These are phyloP conservation scores for Cichlasoma orientale DNA, from an alignment of 2,797 vertebrate genomes.

Conservation along the genomic window DNA sequence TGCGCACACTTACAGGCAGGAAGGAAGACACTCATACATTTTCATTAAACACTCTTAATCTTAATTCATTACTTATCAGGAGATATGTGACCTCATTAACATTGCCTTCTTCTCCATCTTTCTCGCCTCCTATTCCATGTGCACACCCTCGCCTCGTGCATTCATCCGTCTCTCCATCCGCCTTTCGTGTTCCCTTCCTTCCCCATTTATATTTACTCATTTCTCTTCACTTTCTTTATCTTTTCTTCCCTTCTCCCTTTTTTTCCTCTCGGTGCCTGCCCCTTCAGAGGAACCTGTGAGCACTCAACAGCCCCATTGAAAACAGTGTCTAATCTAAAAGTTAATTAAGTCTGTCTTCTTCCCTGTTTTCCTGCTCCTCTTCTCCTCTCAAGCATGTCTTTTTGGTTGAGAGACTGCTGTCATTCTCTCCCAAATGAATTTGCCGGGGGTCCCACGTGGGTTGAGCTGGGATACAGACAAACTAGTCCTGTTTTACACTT, in stretches of 20 bases:
- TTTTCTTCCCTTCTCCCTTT: constrained; percentile 28
- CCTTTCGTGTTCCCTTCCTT: constrained; percentile 23
- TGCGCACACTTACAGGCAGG: constrained; percentile 22
- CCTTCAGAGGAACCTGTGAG: constrained; percentile 61
- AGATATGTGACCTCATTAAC: constrained; percentile 80
- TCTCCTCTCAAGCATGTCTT: constrained; percentile 67
- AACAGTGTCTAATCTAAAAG: constrained; percentile 72
- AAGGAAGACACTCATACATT: constrained; percentile 64
- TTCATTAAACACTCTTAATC: constrained; percentile 77
- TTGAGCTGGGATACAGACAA: constrained; percentile 49
- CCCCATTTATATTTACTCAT: constrained; percentile 50
- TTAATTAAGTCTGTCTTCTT: constrained; percentile 75
- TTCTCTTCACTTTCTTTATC: constrained; percentile 51
- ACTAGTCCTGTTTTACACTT: constrained; percentile 53
- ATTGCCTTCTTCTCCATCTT: constrained; percentile 52
- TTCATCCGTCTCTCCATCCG: constrained; percentile 15
- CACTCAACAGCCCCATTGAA: constrained; percentile 55
- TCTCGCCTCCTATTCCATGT: constrained; percentile 31
- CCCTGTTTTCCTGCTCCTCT: constrained; percentile 52
- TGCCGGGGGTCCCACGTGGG: constrained; percentile 52
- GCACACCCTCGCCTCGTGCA: constrained; percentile 18
- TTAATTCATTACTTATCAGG: constrained; percentile 77
- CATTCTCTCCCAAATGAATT: constrained; percentile 63
- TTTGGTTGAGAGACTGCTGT: constrained; percentile 68
- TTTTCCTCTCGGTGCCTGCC: constrained; percentile 28